phyloP scores from a whole-genome alignment of 2,113 vertebrate species.

The Piaya cayana region DNA sequence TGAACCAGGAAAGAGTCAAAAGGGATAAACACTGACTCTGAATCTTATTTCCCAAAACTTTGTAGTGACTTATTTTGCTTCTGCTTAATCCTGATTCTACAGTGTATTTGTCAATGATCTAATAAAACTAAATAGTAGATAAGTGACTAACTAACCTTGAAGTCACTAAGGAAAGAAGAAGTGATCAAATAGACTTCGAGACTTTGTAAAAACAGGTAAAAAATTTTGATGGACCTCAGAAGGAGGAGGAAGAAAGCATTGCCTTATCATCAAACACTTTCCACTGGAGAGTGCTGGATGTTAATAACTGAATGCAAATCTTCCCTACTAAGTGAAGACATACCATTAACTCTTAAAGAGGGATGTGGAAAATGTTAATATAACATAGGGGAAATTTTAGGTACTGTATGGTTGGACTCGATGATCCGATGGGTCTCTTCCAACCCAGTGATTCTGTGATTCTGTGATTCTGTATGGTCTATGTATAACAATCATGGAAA shows the following conservation, averaged over 20 bases:
- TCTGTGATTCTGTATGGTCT: neutral
- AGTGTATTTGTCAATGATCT: accelerated
- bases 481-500: neutral
- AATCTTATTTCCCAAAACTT: neutral
- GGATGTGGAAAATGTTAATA: neutral
- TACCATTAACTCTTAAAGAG: neutral
- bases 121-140: neutral
- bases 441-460: too few species aligned
- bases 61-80: neutral
- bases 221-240: neutral
- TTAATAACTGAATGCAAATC: neutral
- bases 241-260: neutral
- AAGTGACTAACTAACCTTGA: neutral
- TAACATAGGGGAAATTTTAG: neutral
- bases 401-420: neutral
- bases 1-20: neutral
- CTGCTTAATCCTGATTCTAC: neutral
- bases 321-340: neutral
- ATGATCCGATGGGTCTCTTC: too few species aligned
- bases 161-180: neutral
- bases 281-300: neutral
- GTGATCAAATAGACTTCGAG: neutral
- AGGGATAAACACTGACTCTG: neutral
- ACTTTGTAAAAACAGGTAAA: neutral
- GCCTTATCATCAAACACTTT: neutral